Base-by-base conservation (phyloP, 2,113 vertebrate genomes). In the Malurus cyaneus region DNA sequence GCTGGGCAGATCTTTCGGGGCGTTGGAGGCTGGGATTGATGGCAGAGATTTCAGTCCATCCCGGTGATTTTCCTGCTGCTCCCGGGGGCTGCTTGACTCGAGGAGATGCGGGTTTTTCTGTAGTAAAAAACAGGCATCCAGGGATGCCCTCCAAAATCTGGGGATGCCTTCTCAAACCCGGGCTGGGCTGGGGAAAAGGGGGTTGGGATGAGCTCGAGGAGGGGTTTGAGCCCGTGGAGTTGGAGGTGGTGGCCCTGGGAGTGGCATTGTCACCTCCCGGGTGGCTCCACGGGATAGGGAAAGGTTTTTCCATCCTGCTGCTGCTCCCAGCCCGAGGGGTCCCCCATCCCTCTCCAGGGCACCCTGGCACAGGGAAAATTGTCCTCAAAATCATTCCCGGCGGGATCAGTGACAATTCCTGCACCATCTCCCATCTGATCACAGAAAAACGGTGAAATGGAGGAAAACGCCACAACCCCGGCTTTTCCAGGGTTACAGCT, bases 171-270 rank as follows among this genome's bases (percentile, higher is more conserved):
- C 39, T 39, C 39, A 39, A 39, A 39, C 39, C 39, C 39, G 39
- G 39, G 39, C 39, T 39, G 39, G 39, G 39, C 39, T 39, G 39
- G 39, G 39, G 39, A 39, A 39, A 39, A 39, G 39, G 39, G 39
- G 39, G 39, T 39, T 39, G 39, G 11, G 39, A 39, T 39, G 39
- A 39, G 11, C 39, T 39, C 39, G 39, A 39, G 39, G 39, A 39
- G 39, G 39, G 39, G 39, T 39, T 39, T 39, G 39, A 39, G 50
- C 18, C 11, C 1, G 0, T 2, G 39, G 4, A 8, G 0, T 0
- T 5, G 32, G 74, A 64, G 64, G 18, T 26, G 57, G 25, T 52
- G 42, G 34, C 71, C 62, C 47, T 14, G 10, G 66, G 61, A 73
- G 46, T 5, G 59, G 14, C 50, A 3, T 9, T 4, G 53, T 31